Evolutionary conservation across 2,797 vertebrate genomes (phyloP).

Genomic region (Pseudomugil gertrudae): DNA sequence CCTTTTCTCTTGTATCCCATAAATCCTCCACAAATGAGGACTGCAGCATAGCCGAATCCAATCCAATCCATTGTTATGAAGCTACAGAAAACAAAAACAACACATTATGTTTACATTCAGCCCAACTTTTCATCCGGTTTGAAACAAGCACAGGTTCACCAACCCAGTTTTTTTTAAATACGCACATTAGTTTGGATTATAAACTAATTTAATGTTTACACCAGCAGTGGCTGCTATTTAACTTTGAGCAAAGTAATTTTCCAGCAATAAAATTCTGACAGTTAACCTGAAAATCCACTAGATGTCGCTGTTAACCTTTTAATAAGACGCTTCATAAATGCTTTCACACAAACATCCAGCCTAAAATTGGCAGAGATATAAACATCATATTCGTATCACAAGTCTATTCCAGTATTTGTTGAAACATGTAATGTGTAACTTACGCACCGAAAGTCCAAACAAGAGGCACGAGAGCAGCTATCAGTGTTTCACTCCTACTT

Average conservation of each 20-base stretch:
- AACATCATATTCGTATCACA: not conserved
- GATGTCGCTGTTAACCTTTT: constrained; percentile 39
- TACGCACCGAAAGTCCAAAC: constrained; percentile 39
- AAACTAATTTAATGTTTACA: not conserved
- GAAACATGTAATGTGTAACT: not conserved
- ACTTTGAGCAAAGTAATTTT: not conserved
- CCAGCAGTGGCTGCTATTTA: not conserved
- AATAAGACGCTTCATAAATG: not conserved
- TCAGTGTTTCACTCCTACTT: constrained; percentile 32
- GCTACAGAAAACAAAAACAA: constrained; percentile 32
- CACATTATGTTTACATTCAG: not conserved
- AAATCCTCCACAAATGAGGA: constrained; percentile 86
- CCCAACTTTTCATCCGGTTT: not conserved
- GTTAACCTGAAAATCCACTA: not conserved
- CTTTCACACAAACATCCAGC: not conserved
- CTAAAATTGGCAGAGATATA: not conserved
- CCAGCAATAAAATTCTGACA: not conserved
- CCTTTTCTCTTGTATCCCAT: constrained; percentile 91
- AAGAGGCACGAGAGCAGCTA: not conserved
- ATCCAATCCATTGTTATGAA: constrained; percentile 87
- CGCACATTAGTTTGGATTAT: too few relatives aligned
- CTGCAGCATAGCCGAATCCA: constrained; percentile 89
- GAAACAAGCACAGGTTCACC: not conserved
- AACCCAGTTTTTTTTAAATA: too few relatives aligned
- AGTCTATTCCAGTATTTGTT: rapidly evolving